Evolutionary conservation across 2,113 vertebrate species (phyloP), one percentile per base, ranked within the genome.

Genomic region (Notothenia rossii): DNA sequence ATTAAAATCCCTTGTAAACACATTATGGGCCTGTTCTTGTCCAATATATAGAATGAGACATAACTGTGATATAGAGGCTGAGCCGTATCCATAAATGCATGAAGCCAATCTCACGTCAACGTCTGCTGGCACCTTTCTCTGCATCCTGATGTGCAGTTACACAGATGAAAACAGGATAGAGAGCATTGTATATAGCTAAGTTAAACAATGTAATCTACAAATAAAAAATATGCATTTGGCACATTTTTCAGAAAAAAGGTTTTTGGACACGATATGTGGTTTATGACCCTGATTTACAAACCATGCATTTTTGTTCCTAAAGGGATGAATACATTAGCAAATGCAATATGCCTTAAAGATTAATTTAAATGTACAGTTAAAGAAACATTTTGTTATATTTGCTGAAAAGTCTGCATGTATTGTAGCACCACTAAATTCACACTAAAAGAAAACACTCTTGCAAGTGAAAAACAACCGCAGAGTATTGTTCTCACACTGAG

Each of bases 1-100:
- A 75, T 87, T 83, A 73, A 86, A 88, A 79, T 79, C 58, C 54
- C 69, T 86, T 87, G 85, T 82, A 89, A 88, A 91, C 84, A 88
- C 79, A 86, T 88, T 86, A 87, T 56, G 76, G 86, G 71, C 61
- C 67, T 76, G 65, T 68, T 84, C 80, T 78, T 84, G 79, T 86
- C 64, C 74, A 78, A 73, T 77, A 79, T 83, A 81, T 66, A 77
- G 85, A 86, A 70, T 60, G 46, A 81, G 78, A 84, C 71, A 73
- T 79, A 79, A 79, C 77, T 58, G 50, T 70, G 65, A 86, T 79
- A 51, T 82, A 79, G 77, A 81, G 63, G 66, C 54, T 33, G 33
- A 45, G 53, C 29, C 0, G 36, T 76, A 85, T 88, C 83, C 83
- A 89, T 88, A 87, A 92, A 90, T 87, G 85, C 68, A 90, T 91